Percentiles rank a stretch among this genome's conserved stretches.
phyloP scores from a whole-genome alignment of 2,113 vertebrate species.

The Plectropomus leopardus region DNA sequence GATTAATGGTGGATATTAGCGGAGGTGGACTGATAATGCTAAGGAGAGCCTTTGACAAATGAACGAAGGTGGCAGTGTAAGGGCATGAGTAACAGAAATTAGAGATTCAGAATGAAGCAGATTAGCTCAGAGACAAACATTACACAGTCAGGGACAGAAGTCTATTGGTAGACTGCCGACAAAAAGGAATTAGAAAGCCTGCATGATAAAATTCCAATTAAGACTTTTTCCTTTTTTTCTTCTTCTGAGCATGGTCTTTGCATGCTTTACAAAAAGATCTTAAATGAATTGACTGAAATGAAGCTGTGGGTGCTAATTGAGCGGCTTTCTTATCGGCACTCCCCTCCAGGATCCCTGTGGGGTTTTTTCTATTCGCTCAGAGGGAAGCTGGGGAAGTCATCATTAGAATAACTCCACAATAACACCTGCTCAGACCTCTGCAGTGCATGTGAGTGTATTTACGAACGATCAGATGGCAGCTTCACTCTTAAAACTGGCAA shows the following conservation, averaged over 20 bases:
- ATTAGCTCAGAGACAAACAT: conserved; percentile 56
- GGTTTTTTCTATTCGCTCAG: not conserved
- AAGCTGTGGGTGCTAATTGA: conserved; percentile 35
- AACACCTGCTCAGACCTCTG: not conserved
- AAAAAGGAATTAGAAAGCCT: conserved; percentile 37
- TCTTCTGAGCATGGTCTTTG: conserved; percentile 20
- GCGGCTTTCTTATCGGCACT: not conserved
- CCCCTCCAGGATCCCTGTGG: not conserved
- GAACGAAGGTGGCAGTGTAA: not conserved
- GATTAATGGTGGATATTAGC: conserved; percentile 32
- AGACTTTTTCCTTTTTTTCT: conserved; percentile 1
- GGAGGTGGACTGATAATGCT: conserved; percentile 10
- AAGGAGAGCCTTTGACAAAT: conserved; percentile 21
- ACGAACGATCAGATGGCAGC: not conserved
- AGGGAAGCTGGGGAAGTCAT: not conserved
- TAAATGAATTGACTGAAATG: conserved; percentile 13
- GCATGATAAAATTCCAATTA: conserved; percentile 69
- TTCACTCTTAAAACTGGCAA: not conserved
- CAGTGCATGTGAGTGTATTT: not conserved
- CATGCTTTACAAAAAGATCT: conserved; percentile 24
- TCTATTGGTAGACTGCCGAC: conserved; percentile 10
- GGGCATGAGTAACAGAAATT: conserved; percentile 13
- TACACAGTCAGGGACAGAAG: conserved; percentile 20
- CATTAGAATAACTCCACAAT: conserved; percentile 10
- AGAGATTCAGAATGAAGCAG: conserved; percentile 39